phyloP scores from a whole-genome alignment of 2,888 invertebrate species.

The Volucella inflata region DNA sequence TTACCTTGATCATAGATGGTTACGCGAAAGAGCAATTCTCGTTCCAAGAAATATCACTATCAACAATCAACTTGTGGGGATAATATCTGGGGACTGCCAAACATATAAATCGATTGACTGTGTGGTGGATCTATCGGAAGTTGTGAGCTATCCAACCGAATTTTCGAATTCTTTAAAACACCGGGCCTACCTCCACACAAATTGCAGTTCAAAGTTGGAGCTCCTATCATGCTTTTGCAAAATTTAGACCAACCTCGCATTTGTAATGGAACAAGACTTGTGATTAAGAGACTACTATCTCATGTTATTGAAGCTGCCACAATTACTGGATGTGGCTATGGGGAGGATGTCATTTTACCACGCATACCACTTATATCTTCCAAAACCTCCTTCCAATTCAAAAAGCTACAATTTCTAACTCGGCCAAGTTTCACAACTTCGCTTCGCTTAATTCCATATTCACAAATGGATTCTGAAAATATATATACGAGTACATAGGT shows the following conservation, averaged over 20 bases:
- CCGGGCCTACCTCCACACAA: slow-evolving; percentile 14
- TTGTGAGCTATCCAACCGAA: slow-evolving; percentile 27
- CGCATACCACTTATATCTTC: not conserved
- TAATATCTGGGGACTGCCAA: too few species aligned
- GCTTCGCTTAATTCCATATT: too few species aligned
- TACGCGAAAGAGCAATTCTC: slow-evolving; percentile 76
- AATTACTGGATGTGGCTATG: too few species aligned
- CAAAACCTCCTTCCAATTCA: not conserved
- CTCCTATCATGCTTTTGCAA: slow-evolving; percentile 8
- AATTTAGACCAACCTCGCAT: slow-evolving; percentile 3
- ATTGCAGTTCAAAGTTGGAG: not conserved
- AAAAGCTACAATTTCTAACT: not conserved
- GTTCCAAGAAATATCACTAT: slow-evolving; percentile 57
- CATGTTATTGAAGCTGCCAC: not conserved
- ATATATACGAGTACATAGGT: too few species aligned
- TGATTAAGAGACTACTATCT: not conserved
- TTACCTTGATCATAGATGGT: slow-evolving; percentile 76
- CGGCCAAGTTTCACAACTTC: too few species aligned
- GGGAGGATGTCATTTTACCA: not conserved
- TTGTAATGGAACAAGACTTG: slow-evolving; percentile 17
- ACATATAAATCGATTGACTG: slow-evolving; percentile 31
- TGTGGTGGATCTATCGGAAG: slow-evolving; percentile 5
- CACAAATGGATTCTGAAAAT: too few species aligned
- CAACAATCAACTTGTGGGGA: slow-evolving; percentile 34
- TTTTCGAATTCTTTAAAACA: slow-evolving; percentile 18